Conservation (phyloP, 2,797 vertebrate species). For the Aselliscus stoliczkanus region DNA sequence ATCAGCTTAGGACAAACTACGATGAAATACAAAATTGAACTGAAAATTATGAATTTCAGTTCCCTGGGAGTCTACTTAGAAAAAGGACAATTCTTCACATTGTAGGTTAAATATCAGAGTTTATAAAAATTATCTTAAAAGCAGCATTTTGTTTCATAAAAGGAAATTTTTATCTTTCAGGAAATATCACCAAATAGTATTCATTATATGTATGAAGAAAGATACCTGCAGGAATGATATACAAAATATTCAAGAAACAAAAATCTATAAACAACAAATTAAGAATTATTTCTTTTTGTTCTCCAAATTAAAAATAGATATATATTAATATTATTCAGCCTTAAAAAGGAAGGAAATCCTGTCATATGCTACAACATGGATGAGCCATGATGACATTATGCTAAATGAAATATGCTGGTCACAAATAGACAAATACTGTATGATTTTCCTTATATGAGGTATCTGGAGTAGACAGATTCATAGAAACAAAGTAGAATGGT, state of each 20-base stretch:
- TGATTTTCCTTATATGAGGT: neutral
- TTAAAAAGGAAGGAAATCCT: neutral
- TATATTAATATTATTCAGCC: neutral
- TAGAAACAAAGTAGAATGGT: neutral
- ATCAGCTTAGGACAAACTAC: neutral
- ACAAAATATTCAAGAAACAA: constrained; percentile 8
- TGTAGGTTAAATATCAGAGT: neutral
- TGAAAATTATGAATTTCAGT: neutral
- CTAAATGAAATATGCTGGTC: neutral
- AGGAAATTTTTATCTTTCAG: neutral
- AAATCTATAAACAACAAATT: neutral
- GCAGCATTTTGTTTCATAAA: neutral
- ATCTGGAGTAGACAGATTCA: neutral
- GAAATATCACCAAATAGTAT: neutral
- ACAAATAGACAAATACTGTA: neutral
- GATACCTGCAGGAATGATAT: neutral
- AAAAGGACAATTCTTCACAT: neutral
- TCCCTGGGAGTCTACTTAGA: neutral
- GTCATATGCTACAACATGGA: neutral
- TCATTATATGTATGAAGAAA: neutral
- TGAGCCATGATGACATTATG: neutral
- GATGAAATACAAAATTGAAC: neutral
- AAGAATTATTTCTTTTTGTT: neutral
- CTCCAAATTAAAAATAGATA: neutral
- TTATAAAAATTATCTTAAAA: constrained; percentile 11